Base-by-base conservation (phyloP, 2,888 invertebrate species). In the Tetranychus truncatus region DNA sequence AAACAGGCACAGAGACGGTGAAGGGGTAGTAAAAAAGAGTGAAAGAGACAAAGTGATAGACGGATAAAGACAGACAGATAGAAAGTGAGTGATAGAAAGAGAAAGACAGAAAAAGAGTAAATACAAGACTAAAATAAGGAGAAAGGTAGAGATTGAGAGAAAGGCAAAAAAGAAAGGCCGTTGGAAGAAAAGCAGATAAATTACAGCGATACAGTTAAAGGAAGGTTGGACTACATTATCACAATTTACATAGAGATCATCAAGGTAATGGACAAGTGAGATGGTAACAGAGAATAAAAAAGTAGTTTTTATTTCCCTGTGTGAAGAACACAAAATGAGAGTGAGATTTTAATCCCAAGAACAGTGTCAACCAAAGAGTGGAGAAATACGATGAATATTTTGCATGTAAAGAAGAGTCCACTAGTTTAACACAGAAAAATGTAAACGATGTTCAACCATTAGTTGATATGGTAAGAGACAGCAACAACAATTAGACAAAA, bases 41-140 rank as follows among this genome's bases (percentile, higher is more conserved):
- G 66, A 66, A 20, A 66, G 66, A 66, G 66, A 66, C 34, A 34
- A 34, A 34, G 34, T 34, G 34, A 5, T 34, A 34, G 34, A 34
- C 34, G 15, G 55, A 55, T 55, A 15, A 11, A 69, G 69, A 69
- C 21, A 69, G 69, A 69, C 21, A 21, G 21, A 69, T 11, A 21
- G 67, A 67, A 9, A 67, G 67, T 18, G 67, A 67, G 8, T 18
- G 67, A 67, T 11, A 67, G 67, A 67, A n/a, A 67, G 67, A 67
- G 11, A 67, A 9, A 18, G 67, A n/a, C 18, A 67, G n/a, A 67
- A 9, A 67, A 67, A 24, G 67, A 24, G 67, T 20, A 9, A 69
- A 69, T 9, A 20, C 18, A 20, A 69, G 69, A 21, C 11, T 20
- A 69, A 11, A 24, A 21, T 69, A 20, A 24, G 69, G 20, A 69